Percentiles rank a stretch among this genome's conserved stretches.
phyloP scores from a whole-genome alignment of 2,113 vertebrate species.

The Cygnus atratus region DNA sequence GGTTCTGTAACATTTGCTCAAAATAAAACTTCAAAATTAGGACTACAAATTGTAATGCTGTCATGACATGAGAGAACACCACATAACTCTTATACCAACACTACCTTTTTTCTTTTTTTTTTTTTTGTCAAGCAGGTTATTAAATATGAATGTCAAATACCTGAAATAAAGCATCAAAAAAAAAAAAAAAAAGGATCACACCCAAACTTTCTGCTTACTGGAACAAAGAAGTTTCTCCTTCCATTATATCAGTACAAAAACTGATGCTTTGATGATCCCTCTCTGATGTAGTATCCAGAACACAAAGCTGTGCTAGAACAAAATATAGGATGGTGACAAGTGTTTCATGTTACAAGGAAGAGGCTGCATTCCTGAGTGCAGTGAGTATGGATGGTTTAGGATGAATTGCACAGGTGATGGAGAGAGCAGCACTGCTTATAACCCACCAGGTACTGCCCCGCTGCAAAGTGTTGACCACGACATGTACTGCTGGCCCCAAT shows the following conservation, averaged over 20 bases:
- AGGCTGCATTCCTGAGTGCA: not conserved
- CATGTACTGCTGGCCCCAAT: not conserved
- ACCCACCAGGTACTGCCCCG: not conserved
- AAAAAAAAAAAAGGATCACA: not conserved
- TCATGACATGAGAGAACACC: not conserved
- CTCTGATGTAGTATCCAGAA: not conserved
- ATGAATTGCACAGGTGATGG: too few relatives aligned
- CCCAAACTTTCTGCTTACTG: not conserved
- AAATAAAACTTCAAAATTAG: not conserved
- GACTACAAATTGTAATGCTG: not conserved
- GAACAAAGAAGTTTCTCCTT: not conserved
- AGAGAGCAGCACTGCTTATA: not conserved
- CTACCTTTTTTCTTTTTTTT: too few relatives aligned
- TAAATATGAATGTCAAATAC: not conserved
- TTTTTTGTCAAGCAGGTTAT: not conserved
- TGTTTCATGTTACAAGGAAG: not conserved
- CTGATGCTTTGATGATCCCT: not conserved
- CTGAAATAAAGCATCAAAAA: not conserved
- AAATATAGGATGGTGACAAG: not conserved
- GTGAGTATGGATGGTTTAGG: rapidly evolving
- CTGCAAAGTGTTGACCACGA: not conserved
- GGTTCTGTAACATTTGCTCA: not conserved
- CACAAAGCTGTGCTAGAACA: not conserved
- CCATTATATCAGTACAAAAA: not conserved
- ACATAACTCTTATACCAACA: not conserved